Base-by-base conservation (phyloP, 2,888 invertebrate genomes). In the Drosophila maculinotata region DNA sequence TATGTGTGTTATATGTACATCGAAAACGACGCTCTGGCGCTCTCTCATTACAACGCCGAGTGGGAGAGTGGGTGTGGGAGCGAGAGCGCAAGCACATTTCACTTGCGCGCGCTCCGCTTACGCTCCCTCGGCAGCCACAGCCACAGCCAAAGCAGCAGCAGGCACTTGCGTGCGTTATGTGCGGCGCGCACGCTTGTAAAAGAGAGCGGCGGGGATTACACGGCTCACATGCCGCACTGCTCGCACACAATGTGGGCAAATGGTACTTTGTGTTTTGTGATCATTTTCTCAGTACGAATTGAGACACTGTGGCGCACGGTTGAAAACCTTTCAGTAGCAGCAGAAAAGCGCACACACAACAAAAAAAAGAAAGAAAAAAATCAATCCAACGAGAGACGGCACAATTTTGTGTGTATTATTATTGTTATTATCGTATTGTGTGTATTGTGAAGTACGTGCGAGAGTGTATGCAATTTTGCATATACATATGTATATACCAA, bases 291-390 rank as follows among this genome's bases (percentile, higher is more conserved):
- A 84, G 76, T 81, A 69, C 79, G 84, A 80, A 74, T 83, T 79
- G 73, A 86, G 74, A 86, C 86, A 69, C 79, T 85, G 80, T 81
- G 70, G 79, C 84, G 86, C 76, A 82, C 81, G 86, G 81, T 81
- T 83, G 86, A 77, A 86, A 82, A 87, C 69, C 82, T 59, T 57
- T 31, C 58, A 80, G 45, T 47, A 75, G 83, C 56, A 74, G 42
- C 80, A 81, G 78, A 69, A 69, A 77, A 85, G 69, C 75, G 77
- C 80, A 76, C 72, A 58, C 78, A 58, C 64, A 69, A 30, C 38
- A n/a, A 17, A 15, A 38, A 17, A 38, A n/a, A 42, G 14, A 44
- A 26, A 44, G 15, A 17, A 44, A 28, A 47, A 47, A 53, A 51
- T 31, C 58, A 64, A 39, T 31, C 30, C 38, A 62, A 36, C 62